A percentile compares a stretch with the other conserved stretches of the same genome.
Evolutionary conservation across 2,113 vertebrate species (phyloP).

Genomic region (Pterophyllum scalare): DNA sequence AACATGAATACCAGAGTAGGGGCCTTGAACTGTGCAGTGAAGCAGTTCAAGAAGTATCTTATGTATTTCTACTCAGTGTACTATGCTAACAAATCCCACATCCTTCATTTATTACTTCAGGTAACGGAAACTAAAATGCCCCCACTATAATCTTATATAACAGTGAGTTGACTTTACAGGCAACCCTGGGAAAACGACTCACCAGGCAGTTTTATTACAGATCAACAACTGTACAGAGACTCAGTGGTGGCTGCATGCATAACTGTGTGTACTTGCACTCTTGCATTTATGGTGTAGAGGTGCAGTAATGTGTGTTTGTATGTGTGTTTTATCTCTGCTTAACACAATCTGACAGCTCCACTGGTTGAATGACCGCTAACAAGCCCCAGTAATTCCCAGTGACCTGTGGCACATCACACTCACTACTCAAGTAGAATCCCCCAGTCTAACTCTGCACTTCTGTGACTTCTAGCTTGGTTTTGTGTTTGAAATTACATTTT

Average conservation of each 20-base stretch:
- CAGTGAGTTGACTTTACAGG: neutral
- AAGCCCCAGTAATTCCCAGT: constrained; percentile 25
- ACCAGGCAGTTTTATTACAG: neutral
- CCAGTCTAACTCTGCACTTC: neutral
- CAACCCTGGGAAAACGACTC: neutral
- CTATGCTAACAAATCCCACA: neutral
- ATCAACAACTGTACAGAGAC: neutral
- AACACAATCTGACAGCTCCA: constrained; percentile 52
- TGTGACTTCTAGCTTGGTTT: neutral
- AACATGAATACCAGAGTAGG: neutral
- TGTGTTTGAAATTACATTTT: neutral
- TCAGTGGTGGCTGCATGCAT: neutral
- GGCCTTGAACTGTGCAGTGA: neutral
- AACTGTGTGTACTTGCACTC: neutral
- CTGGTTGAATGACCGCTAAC: constrained; percentile 48
- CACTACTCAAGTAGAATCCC: neutral
- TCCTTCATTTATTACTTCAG: neutral
- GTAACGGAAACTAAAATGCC: neutral
- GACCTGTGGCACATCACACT: neutral
- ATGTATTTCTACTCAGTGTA: neutral
- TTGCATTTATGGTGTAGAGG: neutral
- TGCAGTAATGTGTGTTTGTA: neutral
- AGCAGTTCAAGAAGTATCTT: neutral
- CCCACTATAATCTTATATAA: neutral
- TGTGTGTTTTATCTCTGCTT: constrained; percentile 17